These are phyloP conservation scores for Ferrisia virgata DNA, from an alignment of 2,888 invertebrate species.

Conservation along the genomic window DNA sequence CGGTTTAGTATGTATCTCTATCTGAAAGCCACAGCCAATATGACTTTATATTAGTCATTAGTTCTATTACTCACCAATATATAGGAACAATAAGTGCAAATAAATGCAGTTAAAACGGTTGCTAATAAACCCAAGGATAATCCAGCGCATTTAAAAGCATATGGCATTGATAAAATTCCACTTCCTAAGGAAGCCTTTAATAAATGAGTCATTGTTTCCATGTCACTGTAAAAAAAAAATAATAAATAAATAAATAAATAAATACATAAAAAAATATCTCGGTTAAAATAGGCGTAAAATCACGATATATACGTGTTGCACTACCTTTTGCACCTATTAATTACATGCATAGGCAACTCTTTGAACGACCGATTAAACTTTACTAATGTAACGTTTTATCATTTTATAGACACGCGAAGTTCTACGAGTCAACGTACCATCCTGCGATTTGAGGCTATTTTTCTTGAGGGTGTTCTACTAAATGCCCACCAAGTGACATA, in stretches of 20 bases:
- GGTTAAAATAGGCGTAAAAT: neutral
- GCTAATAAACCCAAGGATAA: slow-evolving; percentile 78
- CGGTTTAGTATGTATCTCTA: no score
- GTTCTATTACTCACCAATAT: slow-evolving; percentile 66
- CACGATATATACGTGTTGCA: neutral
- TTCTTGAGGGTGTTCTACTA: no score
- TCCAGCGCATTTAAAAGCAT: slow-evolving; percentile 84
- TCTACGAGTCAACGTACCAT: no score
- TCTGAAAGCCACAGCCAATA: no score
- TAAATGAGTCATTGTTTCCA: slow-evolving; percentile 87
- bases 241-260: slow-evolving; percentile 8
- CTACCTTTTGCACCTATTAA: neutral
- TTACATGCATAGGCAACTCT: neutral
- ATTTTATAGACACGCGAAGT: neutral
- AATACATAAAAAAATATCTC: neutral
- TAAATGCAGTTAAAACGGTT: slow-evolving; percentile 77
- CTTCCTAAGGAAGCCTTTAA: slow-evolving; percentile 95
- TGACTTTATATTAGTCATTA: no score
- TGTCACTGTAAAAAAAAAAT: slow-evolving; percentile 65
- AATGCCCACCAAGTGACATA: no score
- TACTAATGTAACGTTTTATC: neutral
- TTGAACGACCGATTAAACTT: neutral
- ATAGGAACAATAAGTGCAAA: slow-evolving; percentile 94
- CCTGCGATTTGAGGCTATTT: no score
- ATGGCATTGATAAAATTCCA: slow-evolving; percentile 92